A percentile compares a stretch with the other conserved stretches of the same genome.
Evolutionary conservation across 2,888 invertebrate genomes (phyloP).

Genomic region (Sphecodes monilicornis): DNA sequence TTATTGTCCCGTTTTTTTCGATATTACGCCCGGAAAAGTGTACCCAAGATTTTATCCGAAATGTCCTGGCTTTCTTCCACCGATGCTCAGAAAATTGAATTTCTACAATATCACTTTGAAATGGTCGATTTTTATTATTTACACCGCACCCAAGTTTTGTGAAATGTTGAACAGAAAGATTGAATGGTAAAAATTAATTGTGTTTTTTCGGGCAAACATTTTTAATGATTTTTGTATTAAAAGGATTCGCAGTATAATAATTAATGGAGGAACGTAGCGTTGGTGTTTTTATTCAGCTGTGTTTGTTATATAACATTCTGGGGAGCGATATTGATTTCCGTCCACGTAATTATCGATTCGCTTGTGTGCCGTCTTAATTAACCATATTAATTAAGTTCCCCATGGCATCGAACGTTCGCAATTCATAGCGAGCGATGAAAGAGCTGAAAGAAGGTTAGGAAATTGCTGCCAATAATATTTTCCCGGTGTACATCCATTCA

Average conservation of each 20-base stretch:
- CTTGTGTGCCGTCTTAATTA: conserved; percentile 9
- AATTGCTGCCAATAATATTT: background rate
- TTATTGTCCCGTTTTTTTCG: background rate
- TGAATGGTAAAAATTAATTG: background rate
- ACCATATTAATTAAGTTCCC: conserved; percentile 5
- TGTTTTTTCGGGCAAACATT: background rate
- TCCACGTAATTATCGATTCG: background rate
- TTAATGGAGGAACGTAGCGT: background rate
- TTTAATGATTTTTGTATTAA: background rate
- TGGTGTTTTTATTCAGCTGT: background rate
- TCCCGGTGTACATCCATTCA: background rate
- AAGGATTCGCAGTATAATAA: no score
- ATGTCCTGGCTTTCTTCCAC: background rate
- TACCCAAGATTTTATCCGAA: background rate
- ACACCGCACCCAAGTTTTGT: no score
- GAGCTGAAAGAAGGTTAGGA: background rate
- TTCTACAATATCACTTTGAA: background rate
- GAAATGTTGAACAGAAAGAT: no score
- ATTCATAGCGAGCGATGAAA: background rate
- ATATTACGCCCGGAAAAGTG: conserved; percentile 7
- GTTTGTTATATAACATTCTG: background rate
- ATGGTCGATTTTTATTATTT: background rate
- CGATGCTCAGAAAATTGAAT: background rate
- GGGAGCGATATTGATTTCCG: background rate
- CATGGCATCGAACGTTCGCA: background rate